A percentile compares a stretch with the other conserved stretches of the same genome.
These are phyloP conservation scores for Stegana nigrithorax DNA, from an alignment of 2,888 invertebrate genomes.

Conservation along the genomic window DNA sequence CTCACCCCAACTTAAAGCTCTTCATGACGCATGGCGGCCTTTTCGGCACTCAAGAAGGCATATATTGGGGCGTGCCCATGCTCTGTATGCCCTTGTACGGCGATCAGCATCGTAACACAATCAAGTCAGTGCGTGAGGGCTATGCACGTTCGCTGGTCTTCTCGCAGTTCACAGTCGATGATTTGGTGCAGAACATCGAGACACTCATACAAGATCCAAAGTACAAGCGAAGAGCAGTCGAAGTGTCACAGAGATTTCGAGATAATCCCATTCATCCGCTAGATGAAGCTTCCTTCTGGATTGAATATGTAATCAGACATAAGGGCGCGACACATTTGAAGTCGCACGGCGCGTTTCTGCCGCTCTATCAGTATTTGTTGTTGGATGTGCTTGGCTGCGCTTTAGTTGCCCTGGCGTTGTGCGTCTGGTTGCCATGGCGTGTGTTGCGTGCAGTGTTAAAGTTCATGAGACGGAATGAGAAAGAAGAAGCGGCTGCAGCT, in stretches of 20 bases:
- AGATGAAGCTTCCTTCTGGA: slow-evolving; percentile 74
- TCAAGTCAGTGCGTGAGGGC: slow-evolving; percentile 65
- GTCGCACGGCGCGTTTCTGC: slow-evolving; percentile 66
- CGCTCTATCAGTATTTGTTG: slow-evolving; percentile 67
- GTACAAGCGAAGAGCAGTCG: slow-evolving; percentile 67
- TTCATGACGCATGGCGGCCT: slow-evolving; percentile 70
- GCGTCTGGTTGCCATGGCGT: slow-evolving; percentile 51
- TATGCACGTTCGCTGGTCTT: slow-evolving; percentile 66
- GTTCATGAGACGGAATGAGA: slow-evolving; percentile 25
- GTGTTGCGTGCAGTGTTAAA: slow-evolving; percentile 37
- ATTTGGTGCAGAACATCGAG: slow-evolving; percentile 62
- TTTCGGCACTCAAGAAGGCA: slow-evolving; percentile 68
- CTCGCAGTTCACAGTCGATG: slow-evolving; percentile 61
- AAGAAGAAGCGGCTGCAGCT: slow-evolving; percentile 30
- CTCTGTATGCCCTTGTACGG: slow-evolving; percentile 69
- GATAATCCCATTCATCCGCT: slow-evolving; percentile 72
- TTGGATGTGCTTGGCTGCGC: slow-evolving; percentile 71
- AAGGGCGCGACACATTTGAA: slow-evolving; percentile 67
- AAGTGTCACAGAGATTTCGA: slow-evolving; percentile 69
- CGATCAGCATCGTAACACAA: slow-evolving; percentile 68
- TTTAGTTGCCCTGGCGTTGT: slow-evolving; percentile 40
- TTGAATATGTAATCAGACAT: slow-evolving; percentile 71
- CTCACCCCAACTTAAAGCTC: slow-evolving; percentile 67
- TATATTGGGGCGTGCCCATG: slow-evolving; percentile 68
- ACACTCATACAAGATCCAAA: slow-evolving; percentile 63